phyloP scores from a whole-genome alignment of 1,140 invertebrate genomes.

The Heliconius himera region DNA sequence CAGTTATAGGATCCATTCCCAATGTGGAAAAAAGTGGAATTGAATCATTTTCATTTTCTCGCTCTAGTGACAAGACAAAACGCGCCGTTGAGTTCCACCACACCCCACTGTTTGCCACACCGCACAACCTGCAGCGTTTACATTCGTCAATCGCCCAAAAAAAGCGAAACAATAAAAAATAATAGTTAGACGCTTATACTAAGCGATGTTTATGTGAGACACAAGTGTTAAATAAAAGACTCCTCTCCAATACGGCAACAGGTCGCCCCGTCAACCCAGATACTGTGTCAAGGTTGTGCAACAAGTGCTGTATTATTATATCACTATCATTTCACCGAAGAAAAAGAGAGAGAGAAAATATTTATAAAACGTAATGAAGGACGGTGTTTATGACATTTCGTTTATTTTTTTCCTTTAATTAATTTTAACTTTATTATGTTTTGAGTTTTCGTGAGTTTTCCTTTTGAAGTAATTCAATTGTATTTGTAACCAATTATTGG shows the following conservation, averaged over 20 bases:
- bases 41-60: no score
- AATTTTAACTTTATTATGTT: not conserved
- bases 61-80: no score
- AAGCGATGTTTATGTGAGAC: not conserved
- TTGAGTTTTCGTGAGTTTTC: not conserved
- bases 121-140: no score
- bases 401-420: constrained; percentile 15
- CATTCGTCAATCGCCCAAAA: no score
- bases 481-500: not conserved
- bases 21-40: no score
- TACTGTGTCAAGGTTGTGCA: constrained; percentile 50
- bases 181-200: no score
- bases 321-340: constrained; percentile 13
- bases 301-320: constrained; percentile 36
- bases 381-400: constrained; percentile 12
- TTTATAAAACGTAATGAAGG: not conserved
- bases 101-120: no score
- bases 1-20: no score
- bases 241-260: constrained; percentile 38
- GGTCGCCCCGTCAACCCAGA: constrained; percentile 46
- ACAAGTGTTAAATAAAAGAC: not conserved
- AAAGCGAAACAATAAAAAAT: no score
- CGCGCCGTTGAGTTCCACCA: no score
- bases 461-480: not conserved
- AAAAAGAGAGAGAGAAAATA: not conserved